phyloP scores from a whole-genome alignment of 2,888 invertebrate genomes.

The Tricholauxania praeusta region DNA sequence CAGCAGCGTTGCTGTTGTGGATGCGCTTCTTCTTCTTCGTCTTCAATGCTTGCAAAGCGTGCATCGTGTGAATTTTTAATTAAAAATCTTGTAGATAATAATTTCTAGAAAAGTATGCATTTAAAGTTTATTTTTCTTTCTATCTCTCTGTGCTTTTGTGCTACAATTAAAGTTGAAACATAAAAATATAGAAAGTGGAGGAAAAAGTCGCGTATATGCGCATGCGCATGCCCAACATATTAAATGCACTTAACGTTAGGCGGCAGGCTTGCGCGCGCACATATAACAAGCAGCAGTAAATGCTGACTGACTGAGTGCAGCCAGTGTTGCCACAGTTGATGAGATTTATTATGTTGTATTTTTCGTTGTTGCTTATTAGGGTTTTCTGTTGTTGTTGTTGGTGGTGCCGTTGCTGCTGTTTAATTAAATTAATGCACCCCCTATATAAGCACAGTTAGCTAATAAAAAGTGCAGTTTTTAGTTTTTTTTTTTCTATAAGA shows the following conservation, averaged over 20 bases:
- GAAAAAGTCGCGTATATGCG: not conserved
- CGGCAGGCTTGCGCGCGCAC: not conserved
- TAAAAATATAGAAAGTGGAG: not conserved
- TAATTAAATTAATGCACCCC: not conserved
- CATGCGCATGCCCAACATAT: not conserved
- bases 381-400: not conserved
- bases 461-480: too few relatives aligned
- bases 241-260: too few relatives aligned
- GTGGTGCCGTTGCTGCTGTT: not conserved
- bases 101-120: slow-evolving; percentile 2
- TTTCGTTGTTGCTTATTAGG: slow-evolving; percentile 1
- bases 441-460: too few relatives aligned
- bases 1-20: too few relatives aligned
- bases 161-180: not conserved
- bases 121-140: slow-evolving; percentile 7
- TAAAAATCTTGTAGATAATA: slow-evolving; percentile 51
- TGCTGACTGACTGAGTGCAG: not conserved
- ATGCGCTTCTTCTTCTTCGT: not conserved
- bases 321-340: not conserved
- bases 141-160: not conserved
- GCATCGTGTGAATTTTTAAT: slow-evolving; percentile 64
- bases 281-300: not conserved
- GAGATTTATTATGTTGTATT: slow-evolving; percentile 9
- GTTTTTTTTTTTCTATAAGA: too few relatives aligned
- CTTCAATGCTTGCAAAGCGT: slow-evolving; percentile 41